Evolutionary conservation across 2,113 vertebrate genomes (phyloP).

Genomic region (Acrocephalus arundinaceus): DNA sequence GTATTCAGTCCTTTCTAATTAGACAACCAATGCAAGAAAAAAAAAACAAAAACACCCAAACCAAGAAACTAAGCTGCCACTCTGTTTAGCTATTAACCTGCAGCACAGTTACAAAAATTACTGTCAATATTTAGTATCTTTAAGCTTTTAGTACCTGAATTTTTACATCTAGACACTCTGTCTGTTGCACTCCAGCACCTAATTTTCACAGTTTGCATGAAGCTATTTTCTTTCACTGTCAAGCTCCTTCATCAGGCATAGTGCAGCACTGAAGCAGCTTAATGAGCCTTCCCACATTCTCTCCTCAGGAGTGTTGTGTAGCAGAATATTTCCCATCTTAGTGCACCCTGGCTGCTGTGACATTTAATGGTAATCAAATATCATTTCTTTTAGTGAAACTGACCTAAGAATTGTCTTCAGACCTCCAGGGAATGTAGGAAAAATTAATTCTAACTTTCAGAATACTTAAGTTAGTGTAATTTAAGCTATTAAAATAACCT

Average conservation of each 20-base stretch:
- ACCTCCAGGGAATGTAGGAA: neutral
- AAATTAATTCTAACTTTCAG: slow-evolving; percentile 19
- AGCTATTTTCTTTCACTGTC: neutral
- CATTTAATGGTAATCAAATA: slow-evolving; percentile 36
- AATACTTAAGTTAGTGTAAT: neutral
- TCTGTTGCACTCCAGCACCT: neutral
- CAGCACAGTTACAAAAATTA: neutral
- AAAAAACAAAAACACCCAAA: too few relatives aligned
- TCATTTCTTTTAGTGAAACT: neutral
- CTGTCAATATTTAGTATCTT: neutral
- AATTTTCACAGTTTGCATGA: neutral
- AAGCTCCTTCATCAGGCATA: neutral
- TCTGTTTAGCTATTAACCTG: neutral
- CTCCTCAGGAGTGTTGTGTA: neutral
- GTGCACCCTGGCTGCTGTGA: neutral
- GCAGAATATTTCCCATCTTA: slow-evolving; percentile 20
- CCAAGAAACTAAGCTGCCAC: neutral
- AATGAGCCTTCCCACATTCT: neutral
- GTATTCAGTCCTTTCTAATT: neutral
- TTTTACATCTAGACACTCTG: neutral
- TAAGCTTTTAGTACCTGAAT: neutral
- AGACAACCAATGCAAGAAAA: neutral
- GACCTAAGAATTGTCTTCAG: neutral
- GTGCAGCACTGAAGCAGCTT: neutral
- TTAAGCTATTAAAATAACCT: slow-evolving; percentile 33